Conservation (phyloP, 2,888 invertebrate species). For the Meganola albula region DNA sequence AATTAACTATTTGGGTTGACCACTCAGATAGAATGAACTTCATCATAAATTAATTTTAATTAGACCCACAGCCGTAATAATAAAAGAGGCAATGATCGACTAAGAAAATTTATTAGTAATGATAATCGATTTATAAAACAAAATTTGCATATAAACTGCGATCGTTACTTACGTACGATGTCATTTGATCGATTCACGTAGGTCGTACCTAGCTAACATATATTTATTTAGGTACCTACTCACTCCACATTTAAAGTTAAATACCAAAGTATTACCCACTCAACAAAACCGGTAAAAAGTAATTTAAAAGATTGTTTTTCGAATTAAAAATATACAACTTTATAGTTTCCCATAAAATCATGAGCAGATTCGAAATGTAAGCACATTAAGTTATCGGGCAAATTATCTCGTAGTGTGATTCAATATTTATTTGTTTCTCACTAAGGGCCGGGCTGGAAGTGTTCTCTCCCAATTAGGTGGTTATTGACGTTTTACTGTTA, state of each 20-base stretch:
- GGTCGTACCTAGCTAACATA: too few relatives aligned
- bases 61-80: slow-evolving; percentile 15
- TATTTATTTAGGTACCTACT: too few relatives aligned
- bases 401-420: slow-evolving; percentile 72
- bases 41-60: slow-evolving; percentile 28
- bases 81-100: slow-evolving; percentile 17
- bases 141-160: slow-evolving; percentile 23
- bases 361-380: slow-evolving; percentile 76
- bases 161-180: slow-evolving; percentile 18
- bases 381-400: slow-evolving; percentile 74
- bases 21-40: slow-evolving; percentile 1
- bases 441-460: slow-evolving; percentile 54
- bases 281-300: slow-evolving; percentile 20
- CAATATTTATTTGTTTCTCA: slow-evolving; percentile 77
- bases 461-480: slow-evolving; percentile 76
- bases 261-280: too few relatives aligned
- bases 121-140: slow-evolving; percentile 22
- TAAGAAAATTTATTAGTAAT: slow-evolving; percentile 20
- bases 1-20: slow-evolving; percentile 14
- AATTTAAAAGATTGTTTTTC: too few relatives aligned
- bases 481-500: slow-evolving; percentile 77
- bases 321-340: slow-evolving; percentile 43
- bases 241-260: too few relatives aligned
- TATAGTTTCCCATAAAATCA: slow-evolving; percentile 74
- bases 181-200: slow-evolving; percentile 20